Conservation (phyloP, 2,888 invertebrate species). For the Drosophila lutescens region DNA sequence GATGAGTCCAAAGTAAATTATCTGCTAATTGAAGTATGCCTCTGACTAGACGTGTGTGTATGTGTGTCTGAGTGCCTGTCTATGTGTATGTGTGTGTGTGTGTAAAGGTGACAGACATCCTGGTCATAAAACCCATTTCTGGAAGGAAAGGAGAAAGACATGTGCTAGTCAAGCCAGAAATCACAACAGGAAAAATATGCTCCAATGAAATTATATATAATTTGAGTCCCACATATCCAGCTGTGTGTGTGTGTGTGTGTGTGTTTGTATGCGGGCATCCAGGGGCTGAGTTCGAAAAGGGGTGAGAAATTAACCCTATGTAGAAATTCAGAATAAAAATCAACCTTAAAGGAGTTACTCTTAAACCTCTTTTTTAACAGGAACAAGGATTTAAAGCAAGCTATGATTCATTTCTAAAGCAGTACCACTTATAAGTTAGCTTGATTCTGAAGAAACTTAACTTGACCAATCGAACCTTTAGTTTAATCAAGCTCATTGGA, state of each 20-base stretch:
- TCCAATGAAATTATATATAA: constrained; percentile 41
- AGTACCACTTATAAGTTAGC: neutral
- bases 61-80: neutral
- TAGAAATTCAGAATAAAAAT: neutral
- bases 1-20: constrained; percentile 72
- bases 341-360: neutral
- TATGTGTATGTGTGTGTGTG: neutral
- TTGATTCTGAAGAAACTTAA: neutral
- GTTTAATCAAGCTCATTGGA: neutral
- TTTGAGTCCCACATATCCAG: constrained; percentile 7
- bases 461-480: neutral
- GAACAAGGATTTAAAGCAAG: too few species aligned
- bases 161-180: constrained; percentile 32
- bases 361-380: too few species aligned
- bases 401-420: too few species aligned
- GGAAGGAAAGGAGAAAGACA: neutral
- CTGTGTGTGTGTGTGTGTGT: too few species aligned
- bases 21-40: constrained; percentile 72
- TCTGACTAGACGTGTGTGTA: constrained; percentile 12
- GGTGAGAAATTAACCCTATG: neutral
- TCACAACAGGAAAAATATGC: constrained; percentile 53
- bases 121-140: constrained; percentile 42
- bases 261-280: neutral
- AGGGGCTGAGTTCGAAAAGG: neutral
- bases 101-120: constrained; percentile 20